Percentiles rank a stretch among this genome's conserved stretches.
Evolutionary conservation across 2,797 vertebrate genomes (phyloP).

Genomic region (Brotula barbata): DNA sequence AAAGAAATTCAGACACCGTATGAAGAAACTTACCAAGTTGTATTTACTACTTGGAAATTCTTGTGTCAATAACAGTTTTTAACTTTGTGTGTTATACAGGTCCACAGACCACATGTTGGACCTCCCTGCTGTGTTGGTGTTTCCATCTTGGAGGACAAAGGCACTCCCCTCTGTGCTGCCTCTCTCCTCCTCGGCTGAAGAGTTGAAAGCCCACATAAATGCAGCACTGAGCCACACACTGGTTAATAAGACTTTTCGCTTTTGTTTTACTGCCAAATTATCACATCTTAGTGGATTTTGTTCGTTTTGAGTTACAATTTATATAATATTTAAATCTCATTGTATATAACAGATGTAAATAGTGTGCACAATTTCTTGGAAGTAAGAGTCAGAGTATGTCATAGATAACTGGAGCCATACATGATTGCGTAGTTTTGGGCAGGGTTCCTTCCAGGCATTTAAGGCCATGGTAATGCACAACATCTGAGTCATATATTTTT

Average conservation of each 20-base stretch:
- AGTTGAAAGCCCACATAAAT: constrained; percentile 76
- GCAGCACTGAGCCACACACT: constrained; percentile 76
- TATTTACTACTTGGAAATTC: no score
- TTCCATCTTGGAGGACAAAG: constrained; percentile 63
- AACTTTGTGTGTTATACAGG: constrained; percentile 66
- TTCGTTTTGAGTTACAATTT: no score
- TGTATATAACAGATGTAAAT: background rate
- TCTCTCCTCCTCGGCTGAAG: constrained; percentile 38
- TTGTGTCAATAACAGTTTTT: no score
- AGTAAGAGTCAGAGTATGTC: constrained; percentile 5
- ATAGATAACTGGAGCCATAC: constrained; percentile 39
- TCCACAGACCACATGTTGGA: constrained; percentile 72
- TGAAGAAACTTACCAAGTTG: no score
- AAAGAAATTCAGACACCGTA: no score
- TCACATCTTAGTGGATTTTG: no score
- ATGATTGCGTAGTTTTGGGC: constrained; percentile 13
- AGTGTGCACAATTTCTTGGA: background rate
- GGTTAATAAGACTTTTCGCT: constrained; percentile 75
- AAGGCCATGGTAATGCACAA: background rate
- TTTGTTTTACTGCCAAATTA: background rate
- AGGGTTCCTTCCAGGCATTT: background rate
- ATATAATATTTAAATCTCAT: background rate
- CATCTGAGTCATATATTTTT: background rate
- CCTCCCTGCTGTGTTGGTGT: constrained; percentile 84
- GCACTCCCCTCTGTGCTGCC: constrained; percentile 67